These are phyloP conservation scores for Gibbula magus DNA, from an alignment of 2,888 invertebrate genomes.

Conservation along the genomic window DNA sequence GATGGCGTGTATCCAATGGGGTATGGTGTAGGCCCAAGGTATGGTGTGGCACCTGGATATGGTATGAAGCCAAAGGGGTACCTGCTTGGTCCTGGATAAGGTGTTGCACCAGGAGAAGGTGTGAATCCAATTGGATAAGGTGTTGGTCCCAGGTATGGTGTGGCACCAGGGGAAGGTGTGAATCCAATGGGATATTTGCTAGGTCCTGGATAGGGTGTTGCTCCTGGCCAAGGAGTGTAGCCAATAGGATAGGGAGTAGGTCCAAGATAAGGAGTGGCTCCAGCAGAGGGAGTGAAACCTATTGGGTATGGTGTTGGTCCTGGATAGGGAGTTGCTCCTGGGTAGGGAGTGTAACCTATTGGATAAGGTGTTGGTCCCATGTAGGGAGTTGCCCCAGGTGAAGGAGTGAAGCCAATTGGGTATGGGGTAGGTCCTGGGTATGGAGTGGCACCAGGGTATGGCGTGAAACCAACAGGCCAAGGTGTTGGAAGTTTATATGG, in stretches of 20 bases:
- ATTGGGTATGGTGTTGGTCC: conserved; percentile 28
- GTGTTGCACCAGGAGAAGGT: conserved; percentile 5
- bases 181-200: background rate
- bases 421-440: conserved; percentile 5
- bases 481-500: conserved; percentile 11
- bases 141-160: conserved; percentile 12
- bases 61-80: conserved; percentile 23
- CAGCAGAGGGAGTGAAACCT: conserved; percentile 1
- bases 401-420: conserved; percentile 22
- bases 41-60: conserved; percentile 23
- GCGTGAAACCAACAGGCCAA: background rate
- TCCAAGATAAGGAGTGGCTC: background rate
- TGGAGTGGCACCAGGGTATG: background rate
- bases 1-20: conserved; percentile 29
- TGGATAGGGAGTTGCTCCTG: conserved; percentile 7
- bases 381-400: conserved; percentile 2
- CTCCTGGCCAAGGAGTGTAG: background rate
- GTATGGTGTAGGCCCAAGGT: conserved; percentile 22
- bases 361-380: background rate
- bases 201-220: conserved; percentile 16
- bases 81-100: conserved; percentile 12
- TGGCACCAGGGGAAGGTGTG: conserved; percentile 7
- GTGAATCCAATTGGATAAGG: conserved; percentile 9
- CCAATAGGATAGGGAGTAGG: conserved; percentile 22
- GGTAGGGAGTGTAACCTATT: background rate